phyloP scores from a whole-genome alignment of 2,113 vertebrate species.

The Pachyramphus minor region DNA sequence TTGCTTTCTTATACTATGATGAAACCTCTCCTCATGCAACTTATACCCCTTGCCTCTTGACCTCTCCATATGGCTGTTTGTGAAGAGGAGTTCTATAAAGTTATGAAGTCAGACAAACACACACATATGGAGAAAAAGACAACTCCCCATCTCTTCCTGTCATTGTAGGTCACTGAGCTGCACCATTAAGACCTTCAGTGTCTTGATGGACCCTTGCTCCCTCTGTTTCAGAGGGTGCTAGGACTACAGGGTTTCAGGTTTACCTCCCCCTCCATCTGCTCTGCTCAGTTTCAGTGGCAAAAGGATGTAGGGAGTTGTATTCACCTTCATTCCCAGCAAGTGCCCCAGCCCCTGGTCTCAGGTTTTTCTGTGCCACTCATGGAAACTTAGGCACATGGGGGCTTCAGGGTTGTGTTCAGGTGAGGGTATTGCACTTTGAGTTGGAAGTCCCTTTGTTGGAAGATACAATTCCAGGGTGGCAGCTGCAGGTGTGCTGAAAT shows the following conservation, averaged over 20 bases:
- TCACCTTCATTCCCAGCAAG: not conserved
- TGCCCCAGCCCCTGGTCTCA: not conserved
- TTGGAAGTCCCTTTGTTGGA: not conserved
- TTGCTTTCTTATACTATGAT: not conserved
- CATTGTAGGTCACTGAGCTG: not conserved
- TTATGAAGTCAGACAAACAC: not conserved
- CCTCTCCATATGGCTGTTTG: not conserved
- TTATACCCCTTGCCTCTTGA: not conserved
- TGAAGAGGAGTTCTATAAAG: not conserved
- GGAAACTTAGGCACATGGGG: fast-evolving
- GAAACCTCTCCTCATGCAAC: not conserved
- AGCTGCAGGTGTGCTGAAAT: not conserved
- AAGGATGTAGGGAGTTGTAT: not conserved
- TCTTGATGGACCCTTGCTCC: not conserved
- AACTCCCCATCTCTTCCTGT: not conserved
- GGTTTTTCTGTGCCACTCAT: not conserved
- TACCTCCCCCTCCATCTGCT: not conserved
- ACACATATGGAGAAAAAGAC: not conserved
- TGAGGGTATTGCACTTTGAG: not conserved
- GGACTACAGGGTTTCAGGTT: not conserved
- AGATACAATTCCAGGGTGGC: fast-evolving
- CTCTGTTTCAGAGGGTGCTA: not conserved
- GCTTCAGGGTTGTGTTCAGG: not conserved
- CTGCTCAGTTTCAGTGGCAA: not conserved
- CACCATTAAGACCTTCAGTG: not conserved